Percentiles rank a stretch among this genome's conserved stretches.
phyloP scores from a whole-genome alignment of 2,797 vertebrate genomes.

The Mastacembelus armatus region DNA sequence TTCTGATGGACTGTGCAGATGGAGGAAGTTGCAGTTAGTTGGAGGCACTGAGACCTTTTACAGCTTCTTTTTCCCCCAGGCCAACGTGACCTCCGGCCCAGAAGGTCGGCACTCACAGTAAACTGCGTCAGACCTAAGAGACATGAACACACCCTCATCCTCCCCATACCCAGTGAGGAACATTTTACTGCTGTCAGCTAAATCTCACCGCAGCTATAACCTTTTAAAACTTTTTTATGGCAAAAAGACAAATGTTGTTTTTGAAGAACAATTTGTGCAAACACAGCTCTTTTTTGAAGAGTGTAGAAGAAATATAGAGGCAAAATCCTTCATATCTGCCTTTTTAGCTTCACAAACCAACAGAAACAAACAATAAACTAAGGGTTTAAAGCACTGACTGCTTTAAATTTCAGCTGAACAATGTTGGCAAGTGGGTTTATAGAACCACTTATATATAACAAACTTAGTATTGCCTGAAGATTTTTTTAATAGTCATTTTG shows the following conservation, averaged over 20 bases:
- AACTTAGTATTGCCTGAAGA: no score
- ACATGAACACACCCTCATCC: slow-evolving; percentile 33
- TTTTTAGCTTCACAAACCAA: no score
- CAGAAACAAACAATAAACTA: no score
- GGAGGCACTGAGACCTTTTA: slow-evolving; percentile 15
- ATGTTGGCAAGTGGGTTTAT: no score
- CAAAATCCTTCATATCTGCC: no score
- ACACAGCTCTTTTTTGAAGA: no score
- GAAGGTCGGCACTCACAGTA: slow-evolving; percentile 22
- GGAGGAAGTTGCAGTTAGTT: slow-evolving; percentile 38
- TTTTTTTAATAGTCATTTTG: no score
- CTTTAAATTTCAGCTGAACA: no score
- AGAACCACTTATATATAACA: no score
- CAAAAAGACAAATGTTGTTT: not conserved
- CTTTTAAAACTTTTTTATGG: not conserved
- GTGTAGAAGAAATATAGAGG: no score
- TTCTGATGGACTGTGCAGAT: slow-evolving; percentile 40
- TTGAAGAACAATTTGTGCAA: no score
- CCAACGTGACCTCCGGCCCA: slow-evolving; percentile 20
- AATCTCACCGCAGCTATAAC: not conserved
- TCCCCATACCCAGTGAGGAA: not conserved
- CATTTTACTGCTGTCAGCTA: not conserved
- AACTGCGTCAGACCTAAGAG: slow-evolving; percentile 32
- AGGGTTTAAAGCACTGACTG: no score
- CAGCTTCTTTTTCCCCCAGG: slow-evolving; percentile 43